phyloP scores from a whole-genome alignment of 2,113 vertebrate species.

The Cynocephalus volans region DNA sequence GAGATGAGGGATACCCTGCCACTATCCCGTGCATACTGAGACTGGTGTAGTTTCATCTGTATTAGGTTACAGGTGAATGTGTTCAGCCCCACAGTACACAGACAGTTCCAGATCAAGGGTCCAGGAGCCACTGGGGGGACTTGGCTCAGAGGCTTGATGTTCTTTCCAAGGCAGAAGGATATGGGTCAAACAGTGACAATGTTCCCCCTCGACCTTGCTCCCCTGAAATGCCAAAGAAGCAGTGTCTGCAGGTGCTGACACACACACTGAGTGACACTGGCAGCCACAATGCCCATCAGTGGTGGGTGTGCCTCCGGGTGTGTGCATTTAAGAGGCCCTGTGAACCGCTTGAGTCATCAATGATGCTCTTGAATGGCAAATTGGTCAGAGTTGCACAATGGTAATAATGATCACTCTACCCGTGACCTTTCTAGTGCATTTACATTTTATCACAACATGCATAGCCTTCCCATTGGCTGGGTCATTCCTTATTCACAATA shows the following conservation, averaged over 20 bases:
- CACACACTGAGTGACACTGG: conserved; percentile 68
- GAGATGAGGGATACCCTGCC: accelerated
- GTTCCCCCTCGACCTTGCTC: conserved; percentile 71
- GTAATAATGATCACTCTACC: conserved; percentile 92
- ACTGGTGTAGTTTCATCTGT: background rate
- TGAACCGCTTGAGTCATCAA: conserved; percentile 89
- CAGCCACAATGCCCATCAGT: conserved; percentile 84
- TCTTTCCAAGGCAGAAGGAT: background rate
- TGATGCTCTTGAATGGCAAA: conserved; percentile 92
- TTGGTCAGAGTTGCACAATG: conserved; percentile 90
- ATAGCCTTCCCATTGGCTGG: conserved; percentile 60
- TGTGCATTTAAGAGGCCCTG: conserved; percentile 88
- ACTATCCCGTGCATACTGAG: background rate
- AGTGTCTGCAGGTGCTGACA: conserved; percentile 68
- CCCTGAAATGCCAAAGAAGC: conserved; percentile 79
- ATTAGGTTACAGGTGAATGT: accelerated
- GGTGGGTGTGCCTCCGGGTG: conserved; percentile 56
- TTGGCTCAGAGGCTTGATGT: background rate
- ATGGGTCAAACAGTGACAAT: background rate
- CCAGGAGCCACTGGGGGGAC: background rate
- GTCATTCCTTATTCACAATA: conserved; percentile 52
- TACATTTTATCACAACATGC: conserved; percentile 90
- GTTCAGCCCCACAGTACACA: no score
- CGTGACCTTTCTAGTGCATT: conserved; percentile 93
- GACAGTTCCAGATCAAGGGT: background rate